Base-by-base conservation (phyloP, 2,888 invertebrate species). In the Carcina quercana region DNA sequence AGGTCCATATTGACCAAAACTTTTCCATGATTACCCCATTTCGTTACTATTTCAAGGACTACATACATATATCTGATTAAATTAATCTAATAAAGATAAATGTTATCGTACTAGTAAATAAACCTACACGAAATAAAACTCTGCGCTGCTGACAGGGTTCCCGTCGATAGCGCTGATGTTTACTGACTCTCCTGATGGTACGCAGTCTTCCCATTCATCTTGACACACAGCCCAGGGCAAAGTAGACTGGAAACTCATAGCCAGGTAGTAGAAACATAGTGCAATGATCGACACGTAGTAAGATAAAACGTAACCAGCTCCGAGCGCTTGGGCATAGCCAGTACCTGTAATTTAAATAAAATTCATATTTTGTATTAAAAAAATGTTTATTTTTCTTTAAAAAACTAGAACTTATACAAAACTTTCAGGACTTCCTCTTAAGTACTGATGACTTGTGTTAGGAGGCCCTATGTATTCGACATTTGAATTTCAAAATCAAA, bases 261-360 rank as follows among this genome's bases (percentile, higher is more conserved):
- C 66, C 47, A 94, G 73, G 66, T 93, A 94, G 63, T 88, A 92
- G 2, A 93, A 60, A 2, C 91, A 91, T 13, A 93, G 61, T 0
- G 90, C 91, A 73, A 93, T 88, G 30, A 94, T 73, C 0, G 91
- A 89, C 34, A 91, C 91, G 61, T 94, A 94, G 63, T 94, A 94
- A 0, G 91, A 89, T 1, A 91, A 86, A 1, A 93, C 89, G 43
- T 87, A 89, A 17, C 80, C 61, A 3, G 88, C 87, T 1, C 87
- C 88, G 0, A 90, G 59, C 2, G 88, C 82, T 54, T 91, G 90
- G 0, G 90, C 90, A 53, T 88, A 89, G 4, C 91, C 91, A n/a
- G 91, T 86, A 35, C 91, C 91, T 91, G 53, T 28, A 58, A 59
- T 34, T 13, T 17, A 21, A 19, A 17, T 13, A 5, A 24, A 24